A percentile compares a stretch with the other conserved stretches of the same genome.
These are phyloP conservation scores for Axea sp. DNA, from an alignment of 2,888 invertebrate species.

Conservation along the genomic window DNA sequence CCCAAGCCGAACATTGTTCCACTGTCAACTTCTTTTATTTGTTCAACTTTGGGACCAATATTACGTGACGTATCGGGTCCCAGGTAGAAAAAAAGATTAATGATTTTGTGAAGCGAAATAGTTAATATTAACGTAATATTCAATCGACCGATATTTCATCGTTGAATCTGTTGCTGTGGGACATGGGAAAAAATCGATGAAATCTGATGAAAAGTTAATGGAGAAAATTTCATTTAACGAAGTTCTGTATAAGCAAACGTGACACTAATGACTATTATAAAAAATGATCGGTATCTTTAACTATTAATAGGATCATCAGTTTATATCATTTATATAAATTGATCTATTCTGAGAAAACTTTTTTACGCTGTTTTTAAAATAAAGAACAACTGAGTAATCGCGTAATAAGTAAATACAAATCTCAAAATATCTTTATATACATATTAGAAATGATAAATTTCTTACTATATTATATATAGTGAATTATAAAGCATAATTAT, in stretches of 20 bases:
- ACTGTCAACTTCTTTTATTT: conserved; percentile 1
- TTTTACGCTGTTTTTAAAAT: no score
- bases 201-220: conserved; percentile 30
- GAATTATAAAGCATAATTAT: no score
- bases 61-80: conserved; percentile 14
- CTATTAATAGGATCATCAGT: conserved; percentile 19
- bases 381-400: no score
- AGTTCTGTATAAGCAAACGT: not conserved
- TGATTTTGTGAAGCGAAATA: conserved; percentile 22
- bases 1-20: conserved; percentile 16
- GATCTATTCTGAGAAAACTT: no score
- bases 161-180: conserved; percentile 1
- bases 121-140: conserved; percentile 15
- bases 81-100: conserved; percentile 31
- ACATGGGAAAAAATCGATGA: conserved; percentile 5
- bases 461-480: no score
- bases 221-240: conserved; percentile 15
- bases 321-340: no score
- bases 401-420: no score
- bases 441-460: no score
- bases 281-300: conserved; percentile 1
- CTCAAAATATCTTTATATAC: no score
- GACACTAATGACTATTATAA: conserved; percentile 20
- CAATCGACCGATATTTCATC: conserved; percentile 21
- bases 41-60: conserved; percentile 5